These are phyloP conservation scores for Ctenomys sociabilis DNA, from an alignment of 2,113 vertebrate species.

Conservation along the genomic window DNA sequence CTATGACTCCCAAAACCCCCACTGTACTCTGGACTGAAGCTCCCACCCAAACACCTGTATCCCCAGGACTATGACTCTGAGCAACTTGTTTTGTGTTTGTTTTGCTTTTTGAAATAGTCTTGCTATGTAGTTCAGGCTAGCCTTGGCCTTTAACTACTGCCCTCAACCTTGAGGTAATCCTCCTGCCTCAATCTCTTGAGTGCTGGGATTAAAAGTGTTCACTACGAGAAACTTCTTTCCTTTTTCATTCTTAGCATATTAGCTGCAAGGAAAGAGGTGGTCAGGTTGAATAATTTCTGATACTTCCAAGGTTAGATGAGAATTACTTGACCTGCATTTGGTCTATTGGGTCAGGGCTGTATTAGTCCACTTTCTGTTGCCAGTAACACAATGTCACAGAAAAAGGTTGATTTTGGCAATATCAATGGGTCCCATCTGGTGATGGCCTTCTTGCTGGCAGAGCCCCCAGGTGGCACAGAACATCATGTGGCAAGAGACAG, in stretches of 20 bases:
- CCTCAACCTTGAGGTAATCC: neutral
- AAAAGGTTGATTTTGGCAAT: conserved; percentile 11
- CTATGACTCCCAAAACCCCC: neutral
- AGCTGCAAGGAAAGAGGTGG: neutral
- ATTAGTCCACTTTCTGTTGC: neutral
- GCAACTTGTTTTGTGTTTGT: neutral
- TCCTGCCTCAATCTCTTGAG: neutral
- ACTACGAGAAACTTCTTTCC: neutral
- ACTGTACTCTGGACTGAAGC: neutral
- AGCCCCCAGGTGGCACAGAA: neutral
- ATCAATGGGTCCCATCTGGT: neutral
- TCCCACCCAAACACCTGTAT: neutral
- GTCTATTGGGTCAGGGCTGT: neutral
- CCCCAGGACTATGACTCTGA: neutral
- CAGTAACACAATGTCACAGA: neutral
- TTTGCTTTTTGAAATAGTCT: neutral
- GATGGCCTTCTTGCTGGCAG: neutral
- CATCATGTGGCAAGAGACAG: neutral
- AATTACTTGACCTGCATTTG: neutral
- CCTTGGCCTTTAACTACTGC: neutral
- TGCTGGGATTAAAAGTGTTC: neutral
- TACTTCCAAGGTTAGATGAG: neutral
- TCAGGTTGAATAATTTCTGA: neutral
- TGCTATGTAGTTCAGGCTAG: neutral
- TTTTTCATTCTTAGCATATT: neutral